Conservation (phyloP, 2,113 vertebrate species). For the Pampusana beccarii region DNA sequence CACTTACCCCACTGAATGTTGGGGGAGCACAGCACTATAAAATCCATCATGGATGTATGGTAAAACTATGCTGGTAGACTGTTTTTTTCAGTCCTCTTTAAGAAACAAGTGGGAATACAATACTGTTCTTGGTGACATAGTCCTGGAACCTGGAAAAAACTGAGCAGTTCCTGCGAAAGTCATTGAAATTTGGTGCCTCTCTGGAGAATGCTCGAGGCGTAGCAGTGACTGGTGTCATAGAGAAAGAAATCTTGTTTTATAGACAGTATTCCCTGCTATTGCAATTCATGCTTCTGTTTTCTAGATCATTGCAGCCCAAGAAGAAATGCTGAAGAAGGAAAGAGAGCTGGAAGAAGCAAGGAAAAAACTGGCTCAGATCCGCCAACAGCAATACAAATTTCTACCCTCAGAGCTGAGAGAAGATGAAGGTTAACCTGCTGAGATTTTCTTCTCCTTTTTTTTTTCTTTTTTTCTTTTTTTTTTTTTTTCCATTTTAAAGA, state of each 20-base stretch:
- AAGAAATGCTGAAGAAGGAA: slow-evolving; percentile 99
- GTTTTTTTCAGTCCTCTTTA: not conserved
- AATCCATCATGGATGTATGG: not conserved
- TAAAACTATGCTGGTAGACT: not conserved
- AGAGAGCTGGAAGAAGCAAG: slow-evolving; percentile 95
- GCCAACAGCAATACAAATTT: slow-evolving; percentile 99
- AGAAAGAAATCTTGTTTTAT: not conserved
- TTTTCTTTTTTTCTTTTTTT: fast-evolving
- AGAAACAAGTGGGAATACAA: not conserved
- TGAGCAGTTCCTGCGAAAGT: not conserved
- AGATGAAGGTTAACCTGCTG: slow-evolving; percentile 85
- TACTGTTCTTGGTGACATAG: not conserved
- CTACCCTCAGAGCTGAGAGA: slow-evolving; percentile 94
- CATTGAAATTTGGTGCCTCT: not conserved
- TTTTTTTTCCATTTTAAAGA: not conserved
- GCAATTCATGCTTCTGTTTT: not conserved
- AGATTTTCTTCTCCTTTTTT: not conserved
- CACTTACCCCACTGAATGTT: fast-evolving
- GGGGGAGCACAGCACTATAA: not conserved
- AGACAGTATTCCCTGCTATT: not conserved
- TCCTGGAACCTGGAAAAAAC: not conserved
- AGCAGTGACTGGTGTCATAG: not conserved
- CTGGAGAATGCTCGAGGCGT: not conserved
- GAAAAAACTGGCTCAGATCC: slow-evolving; percentile 97
- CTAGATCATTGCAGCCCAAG: slow-evolving; percentile 97